A percentile compares a stretch with the other conserved stretches of the same genome.
Conservation (phyloP, 2,113 vertebrate genomes). For the Trogon melanurus region DNA sequence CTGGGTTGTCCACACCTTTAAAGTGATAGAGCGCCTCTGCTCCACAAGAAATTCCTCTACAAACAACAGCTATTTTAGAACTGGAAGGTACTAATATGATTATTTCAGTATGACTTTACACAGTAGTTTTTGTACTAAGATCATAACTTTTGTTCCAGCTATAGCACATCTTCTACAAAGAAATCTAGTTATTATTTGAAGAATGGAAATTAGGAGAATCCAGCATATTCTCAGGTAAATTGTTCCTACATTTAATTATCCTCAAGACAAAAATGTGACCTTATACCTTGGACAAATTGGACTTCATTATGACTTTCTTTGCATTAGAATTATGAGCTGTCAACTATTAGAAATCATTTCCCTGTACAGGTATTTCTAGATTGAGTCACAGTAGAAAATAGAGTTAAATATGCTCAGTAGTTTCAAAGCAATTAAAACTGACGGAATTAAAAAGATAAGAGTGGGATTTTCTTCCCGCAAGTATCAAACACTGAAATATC, state of each 20-base stretch:
- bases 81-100: not conserved
- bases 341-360: not conserved
- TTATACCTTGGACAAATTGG: not conserved
- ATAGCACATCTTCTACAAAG: not conserved
- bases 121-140: not conserved
- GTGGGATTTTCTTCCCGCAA: not conserved
- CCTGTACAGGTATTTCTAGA: not conserved
- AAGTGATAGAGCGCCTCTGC: too few species aligned
- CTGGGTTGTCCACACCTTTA: too few species aligned
- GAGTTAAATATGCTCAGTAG: not conserved
- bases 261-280: not conserved
- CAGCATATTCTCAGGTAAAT: not conserved
- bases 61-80: not conserved
- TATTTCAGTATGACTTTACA: not conserved
- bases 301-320: not conserved
- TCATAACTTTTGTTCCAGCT: not conserved
- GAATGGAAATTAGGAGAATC: not conserved
- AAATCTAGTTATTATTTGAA: not conserved
- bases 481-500: not conserved
- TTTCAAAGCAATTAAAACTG: conserved; percentile 25
- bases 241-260: not conserved
- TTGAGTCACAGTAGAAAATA: not conserved
- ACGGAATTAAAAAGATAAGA: not conserved
- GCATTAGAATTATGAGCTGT: not conserved
- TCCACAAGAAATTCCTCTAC: too few species aligned